Evolutionary conservation across 2,888 invertebrate genomes (phyloP).

Genomic region (Cheilosia grossa): DNA sequence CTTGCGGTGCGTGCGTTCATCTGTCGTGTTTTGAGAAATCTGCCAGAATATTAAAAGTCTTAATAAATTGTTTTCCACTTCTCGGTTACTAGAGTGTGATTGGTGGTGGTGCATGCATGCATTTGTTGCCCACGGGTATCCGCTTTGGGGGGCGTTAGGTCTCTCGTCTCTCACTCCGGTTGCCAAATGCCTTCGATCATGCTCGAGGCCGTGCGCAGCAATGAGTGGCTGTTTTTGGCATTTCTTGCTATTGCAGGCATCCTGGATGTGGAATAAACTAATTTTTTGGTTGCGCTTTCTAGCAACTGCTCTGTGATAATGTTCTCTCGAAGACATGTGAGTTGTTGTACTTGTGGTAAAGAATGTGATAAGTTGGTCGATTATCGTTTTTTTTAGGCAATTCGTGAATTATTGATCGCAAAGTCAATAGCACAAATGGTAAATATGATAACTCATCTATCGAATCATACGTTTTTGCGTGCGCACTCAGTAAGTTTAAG

Average conservation of each 20-base stretch:
- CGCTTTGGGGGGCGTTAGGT: constrained; percentile 1
- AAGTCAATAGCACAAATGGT: no score
- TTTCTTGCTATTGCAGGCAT: background rate
- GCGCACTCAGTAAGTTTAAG: no score
- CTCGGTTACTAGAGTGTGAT: background rate
- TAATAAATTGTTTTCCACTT: constrained; percentile 57
- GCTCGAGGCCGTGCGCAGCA: background rate
- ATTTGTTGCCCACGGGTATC: constrained; percentile 1
- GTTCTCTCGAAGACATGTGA: background rate
- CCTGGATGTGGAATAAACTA: background rate
- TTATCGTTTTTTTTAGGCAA: no score
- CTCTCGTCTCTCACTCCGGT: constrained; percentile 1
- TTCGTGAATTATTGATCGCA: no score
- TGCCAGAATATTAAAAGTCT: constrained; percentile 66
- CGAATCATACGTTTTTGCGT: no score
- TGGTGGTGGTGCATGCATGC: background rate
- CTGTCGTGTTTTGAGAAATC: constrained; percentile 58
- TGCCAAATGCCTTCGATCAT: constrained; percentile 7
- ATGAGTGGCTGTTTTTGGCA: constrained; percentile 1
- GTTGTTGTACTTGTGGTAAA: no score
- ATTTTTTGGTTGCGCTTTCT: background rate
- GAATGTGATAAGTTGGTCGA: no score
- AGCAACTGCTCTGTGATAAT: background rate
- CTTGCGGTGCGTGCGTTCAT: constrained; percentile 23
- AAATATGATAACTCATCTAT: no score